Base-by-base conservation (phyloP, 2,888 invertebrate genomes). In the Seladonia tumulorum region DNA sequence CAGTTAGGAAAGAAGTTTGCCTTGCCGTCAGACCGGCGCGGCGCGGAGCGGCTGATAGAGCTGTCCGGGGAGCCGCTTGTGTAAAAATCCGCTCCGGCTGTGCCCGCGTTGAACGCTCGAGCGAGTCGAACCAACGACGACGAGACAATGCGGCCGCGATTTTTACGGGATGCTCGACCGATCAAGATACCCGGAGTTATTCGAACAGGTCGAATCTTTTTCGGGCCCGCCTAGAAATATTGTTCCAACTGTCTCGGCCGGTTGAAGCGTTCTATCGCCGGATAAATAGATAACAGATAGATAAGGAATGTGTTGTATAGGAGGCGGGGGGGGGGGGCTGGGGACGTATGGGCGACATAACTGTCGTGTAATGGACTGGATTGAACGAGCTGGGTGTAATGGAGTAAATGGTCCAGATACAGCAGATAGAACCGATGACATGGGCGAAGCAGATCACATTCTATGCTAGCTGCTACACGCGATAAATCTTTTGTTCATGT, bases 1-100 rank as follows among this genome's bases (percentile, higher is more conserved):
- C 25, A 42, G 74, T 12, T 47, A 39, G 75, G 63, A 63, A 79
- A 85, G 85, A 85, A 79, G 85, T 85, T 85, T 79, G 79, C 75
- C 83, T 85, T 79, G 79, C 75, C 66, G 68, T 35, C 47, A 29
- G 66, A 66, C 35, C 47, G 8, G 47, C 29, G 29, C 29, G n/a
- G n/a, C 16, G 35, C 66, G 35, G 16, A 49, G 18, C 72, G 47
- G 35, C n/a, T 49, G 68, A 76, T 76, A 76, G 76, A 76, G 76
- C 35, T 68, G 76, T 76, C 39, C 68, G n/a, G 22, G 16, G 22
- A 7, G 47, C 4, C 8, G 47, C 22, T 45, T 4, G 12, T 16
- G 39, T 5, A 76, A 76, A 76, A 76, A 76, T 68, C 29, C 16
- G 66, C 45, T 45, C 5, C 16, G 45, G 22, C 45, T 45, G 25